Evolutionary conservation across 2,113 vertebrate species (phyloP).

Genomic region (Speoplatyrhinus poulsoni): DNA sequence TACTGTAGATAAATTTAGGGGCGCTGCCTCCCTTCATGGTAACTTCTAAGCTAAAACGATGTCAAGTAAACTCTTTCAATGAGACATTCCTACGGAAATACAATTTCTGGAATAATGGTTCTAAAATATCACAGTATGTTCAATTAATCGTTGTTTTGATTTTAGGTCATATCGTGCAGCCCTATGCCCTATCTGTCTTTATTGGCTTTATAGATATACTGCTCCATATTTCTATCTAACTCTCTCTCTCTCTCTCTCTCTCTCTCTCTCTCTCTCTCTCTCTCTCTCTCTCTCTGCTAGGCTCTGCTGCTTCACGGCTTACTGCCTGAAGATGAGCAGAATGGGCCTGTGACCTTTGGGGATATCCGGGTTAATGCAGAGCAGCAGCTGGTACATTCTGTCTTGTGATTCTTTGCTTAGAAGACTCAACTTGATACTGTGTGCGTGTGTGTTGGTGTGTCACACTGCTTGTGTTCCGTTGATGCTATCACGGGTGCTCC

Average conservation of each 20-base stretch:
- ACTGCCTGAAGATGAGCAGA: constrained; percentile 92
- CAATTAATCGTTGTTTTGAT: too few relatives aligned
- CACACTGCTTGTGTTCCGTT: constrained; percentile 38
- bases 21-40: too few relatives aligned
- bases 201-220: background rate
- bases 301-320: constrained; percentile 91
- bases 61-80: too few relatives aligned
- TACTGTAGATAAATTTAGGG: too few relatives aligned
- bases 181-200: background rate
- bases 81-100: too few relatives aligned
- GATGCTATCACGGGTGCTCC: constrained; percentile 31
- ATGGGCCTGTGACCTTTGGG: constrained; percentile 80
- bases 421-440: too few relatives aligned
- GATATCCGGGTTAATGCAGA: constrained; percentile 84
- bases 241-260: background rate
- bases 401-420: constrained; percentile 34
- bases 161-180: too few relatives aligned
- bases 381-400: constrained; percentile 87
- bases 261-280: background rate
- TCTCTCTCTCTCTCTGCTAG: constrained; percentile 59
- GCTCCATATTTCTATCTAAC: constrained; percentile 9
- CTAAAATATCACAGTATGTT: too few relatives aligned
- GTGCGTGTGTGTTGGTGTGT: constrained; percentile 32
- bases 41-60: too few relatives aligned
- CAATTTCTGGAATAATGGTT: too few relatives aligned